A percentile compares a stretch with the other conserved stretches of the same genome.
These are phyloP conservation scores for Drosophila athabasca DNA, from an alignment of 1,140 invertebrate genomes.

Conservation along the genomic window DNA sequence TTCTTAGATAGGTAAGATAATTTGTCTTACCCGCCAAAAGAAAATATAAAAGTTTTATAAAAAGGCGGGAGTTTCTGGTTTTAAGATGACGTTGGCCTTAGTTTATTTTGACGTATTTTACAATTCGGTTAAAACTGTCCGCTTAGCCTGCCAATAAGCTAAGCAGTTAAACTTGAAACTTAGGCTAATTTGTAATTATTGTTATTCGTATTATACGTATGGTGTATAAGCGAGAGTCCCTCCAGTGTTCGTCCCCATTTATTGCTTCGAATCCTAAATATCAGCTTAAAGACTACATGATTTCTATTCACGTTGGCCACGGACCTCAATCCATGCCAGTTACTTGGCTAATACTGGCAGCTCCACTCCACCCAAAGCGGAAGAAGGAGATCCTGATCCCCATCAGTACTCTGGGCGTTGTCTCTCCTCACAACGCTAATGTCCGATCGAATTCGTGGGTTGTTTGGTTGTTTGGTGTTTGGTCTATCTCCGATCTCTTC, in stretches of 20 bases:
- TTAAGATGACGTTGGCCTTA: conserved; percentile 54
- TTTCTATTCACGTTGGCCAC: conserved; percentile 50
- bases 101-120: conserved; percentile 62
- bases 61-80: background rate
- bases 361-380: conserved; percentile 21
- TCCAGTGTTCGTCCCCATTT: conserved; percentile 27
- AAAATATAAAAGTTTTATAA: too few species aligned
- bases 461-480: background rate
- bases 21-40: too few species aligned
- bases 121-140: conserved; percentile 47
- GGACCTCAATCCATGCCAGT: conserved; percentile 36
- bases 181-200: conserved; percentile 36
- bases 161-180: conserved; percentile 50
- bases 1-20: too few species aligned
- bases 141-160: conserved; percentile 30
- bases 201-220: conserved; percentile 31
- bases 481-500: conserved; percentile 18
- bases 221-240: conserved; percentile 33
- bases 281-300: conserved; percentile 60
- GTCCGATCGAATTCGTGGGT: background rate
- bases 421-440: conserved; percentile 3
- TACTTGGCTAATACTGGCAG: conserved; percentile 58
- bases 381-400: conserved; percentile 6
- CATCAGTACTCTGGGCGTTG: background rate
- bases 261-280: conserved; percentile 65